Conservation (phyloP, 2,113 vertebrate species). For the Bubo bubo region DNA sequence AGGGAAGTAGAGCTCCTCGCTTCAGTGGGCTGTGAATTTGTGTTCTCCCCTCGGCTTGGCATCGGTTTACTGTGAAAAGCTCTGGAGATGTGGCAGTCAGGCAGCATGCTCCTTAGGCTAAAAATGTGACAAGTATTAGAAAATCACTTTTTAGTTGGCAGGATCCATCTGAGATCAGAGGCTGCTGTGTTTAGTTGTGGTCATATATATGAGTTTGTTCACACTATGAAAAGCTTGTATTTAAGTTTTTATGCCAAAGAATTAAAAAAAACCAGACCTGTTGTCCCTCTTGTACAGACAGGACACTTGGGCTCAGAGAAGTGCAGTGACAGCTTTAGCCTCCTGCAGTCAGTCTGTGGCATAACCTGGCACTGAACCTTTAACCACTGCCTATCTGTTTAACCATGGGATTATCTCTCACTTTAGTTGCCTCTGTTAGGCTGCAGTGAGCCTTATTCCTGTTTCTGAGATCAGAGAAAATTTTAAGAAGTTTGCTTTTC, state of each 20-base stretch:
- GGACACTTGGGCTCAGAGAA: background rate
- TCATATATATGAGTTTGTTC: background rate
- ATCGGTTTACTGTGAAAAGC: background rate
- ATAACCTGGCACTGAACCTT: background rate
- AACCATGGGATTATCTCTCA: background rate
- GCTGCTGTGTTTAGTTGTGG: background rate
- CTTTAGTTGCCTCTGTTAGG: background rate
- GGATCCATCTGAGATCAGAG: background rate
- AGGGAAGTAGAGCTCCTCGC: background rate
- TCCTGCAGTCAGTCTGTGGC: background rate
- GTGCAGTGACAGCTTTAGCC: background rate
- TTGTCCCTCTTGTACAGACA: background rate
- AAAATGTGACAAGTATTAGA: background rate
- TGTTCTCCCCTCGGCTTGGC: background rate
- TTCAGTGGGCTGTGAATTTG: accelerated
- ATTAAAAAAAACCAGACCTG: background rate
- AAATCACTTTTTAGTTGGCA: background rate
- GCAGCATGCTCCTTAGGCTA: background rate
- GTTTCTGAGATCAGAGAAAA: background rate
- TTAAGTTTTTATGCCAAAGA: background rate
- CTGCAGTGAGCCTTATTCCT: background rate
- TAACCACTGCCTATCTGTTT: background rate
- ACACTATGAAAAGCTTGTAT: background rate
- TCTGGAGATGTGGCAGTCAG: background rate
- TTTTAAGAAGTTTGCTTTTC: background rate